A percentile compares a stretch with the other conserved stretches of the same genome.
These are phyloP conservation scores for Heliocidaris tuberculata DNA, from an alignment of 35 echinoderm and acorn worm genomes.

Conservation along the genomic window DNA sequence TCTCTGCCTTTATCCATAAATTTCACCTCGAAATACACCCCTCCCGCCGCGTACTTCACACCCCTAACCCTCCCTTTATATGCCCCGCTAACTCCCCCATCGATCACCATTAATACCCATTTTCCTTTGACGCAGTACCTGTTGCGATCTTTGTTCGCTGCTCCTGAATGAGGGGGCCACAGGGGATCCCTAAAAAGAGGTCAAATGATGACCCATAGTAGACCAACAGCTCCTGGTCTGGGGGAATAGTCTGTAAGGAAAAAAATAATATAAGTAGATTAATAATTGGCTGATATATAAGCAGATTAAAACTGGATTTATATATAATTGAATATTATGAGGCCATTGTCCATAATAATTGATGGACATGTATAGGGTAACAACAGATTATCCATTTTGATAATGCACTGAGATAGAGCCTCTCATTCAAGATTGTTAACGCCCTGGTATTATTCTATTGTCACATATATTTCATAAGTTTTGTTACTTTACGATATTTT, in stretches of 20 bases:
- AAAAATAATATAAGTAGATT: background rate
- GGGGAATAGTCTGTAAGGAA: constrained; percentile 82
- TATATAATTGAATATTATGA: too few relatives aligned
- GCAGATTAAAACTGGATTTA: too few relatives aligned
- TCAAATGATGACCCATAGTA: constrained; percentile 88
- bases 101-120: constrained; percentile 3
- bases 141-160: constrained; percentile 59
- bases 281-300: background rate
- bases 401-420: too few relatives aligned
- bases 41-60: background rate
- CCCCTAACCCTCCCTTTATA: background rate
- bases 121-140: constrained; percentile 44
- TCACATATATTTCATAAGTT: too few relatives aligned
- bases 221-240: constrained; percentile 94
- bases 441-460: too few relatives aligned
- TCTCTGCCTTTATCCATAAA: background rate
- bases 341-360: too few relatives aligned
- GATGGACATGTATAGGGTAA: too few relatives aligned
- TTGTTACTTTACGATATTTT: too few relatives aligned
- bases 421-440: too few relatives aligned
- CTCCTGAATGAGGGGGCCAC: constrained; percentile 57
- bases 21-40: background rate
- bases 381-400: too few relatives aligned
- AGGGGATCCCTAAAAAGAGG: constrained; percentile 89
- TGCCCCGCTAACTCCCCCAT: background rate